These are phyloP conservation scores for Temnothorax unifasciatus DNA, from an alignment of 2,888 invertebrate genomes.

Conservation along the genomic window DNA sequence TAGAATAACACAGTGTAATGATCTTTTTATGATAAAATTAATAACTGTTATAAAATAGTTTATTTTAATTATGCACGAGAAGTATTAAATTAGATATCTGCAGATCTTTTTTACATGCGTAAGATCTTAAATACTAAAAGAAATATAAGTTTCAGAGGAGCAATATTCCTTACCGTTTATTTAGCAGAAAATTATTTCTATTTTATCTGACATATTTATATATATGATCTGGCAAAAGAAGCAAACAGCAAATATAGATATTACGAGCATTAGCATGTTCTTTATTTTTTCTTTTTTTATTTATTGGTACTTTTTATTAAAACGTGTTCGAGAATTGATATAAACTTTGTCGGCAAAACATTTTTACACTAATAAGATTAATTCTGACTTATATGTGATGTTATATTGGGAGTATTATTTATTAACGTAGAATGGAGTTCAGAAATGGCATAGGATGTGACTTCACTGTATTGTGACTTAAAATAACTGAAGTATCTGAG, in stretches of 20 bases:
- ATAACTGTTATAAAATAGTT: not conserved
- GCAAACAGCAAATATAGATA: not conserved
- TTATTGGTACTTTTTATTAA: not conserved
- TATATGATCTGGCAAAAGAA: not conserved
- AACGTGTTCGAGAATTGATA: not conserved
- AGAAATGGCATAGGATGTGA: not conserved
- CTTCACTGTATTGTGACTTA: not conserved
- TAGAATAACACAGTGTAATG: not conserved
- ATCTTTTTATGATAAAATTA: slow-evolving; percentile 11
- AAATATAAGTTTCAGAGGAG: not conserved
- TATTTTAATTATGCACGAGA: not conserved
- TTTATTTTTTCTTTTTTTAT: not conserved
- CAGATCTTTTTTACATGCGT: not conserved
- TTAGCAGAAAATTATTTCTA: not conserved
- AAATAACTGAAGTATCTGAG: slow-evolving; percentile 6
- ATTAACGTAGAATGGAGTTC: not conserved
- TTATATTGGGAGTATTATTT: slow-evolving; percentile 2
- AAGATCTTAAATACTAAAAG: slow-evolving; percentile 2
- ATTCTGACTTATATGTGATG: not conserved
- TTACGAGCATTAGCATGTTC: not conserved
- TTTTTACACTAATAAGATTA: not conserved
- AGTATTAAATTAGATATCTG: not conserved
- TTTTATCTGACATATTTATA: not conserved
- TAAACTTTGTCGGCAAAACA: not conserved
- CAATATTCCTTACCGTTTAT: not conserved